These are phyloP conservation scores for Augiades crinisus DNA, from an alignment of 2,888 invertebrate species.

Conservation along the genomic window DNA sequence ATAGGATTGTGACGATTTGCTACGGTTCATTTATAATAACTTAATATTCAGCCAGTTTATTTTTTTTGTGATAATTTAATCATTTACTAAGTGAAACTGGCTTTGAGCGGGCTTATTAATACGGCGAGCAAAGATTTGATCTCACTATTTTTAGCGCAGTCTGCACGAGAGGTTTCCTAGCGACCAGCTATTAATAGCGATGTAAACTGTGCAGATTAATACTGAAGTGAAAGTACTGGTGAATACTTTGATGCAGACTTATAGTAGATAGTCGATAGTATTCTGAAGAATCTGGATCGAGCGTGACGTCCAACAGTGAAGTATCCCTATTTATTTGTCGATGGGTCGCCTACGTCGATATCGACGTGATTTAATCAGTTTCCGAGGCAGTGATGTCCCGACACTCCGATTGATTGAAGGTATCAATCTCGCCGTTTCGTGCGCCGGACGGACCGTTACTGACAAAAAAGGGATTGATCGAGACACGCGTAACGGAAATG, in stretches of 20 bases:
- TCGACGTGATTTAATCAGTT: constrained; percentile 78
- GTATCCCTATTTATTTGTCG: constrained; percentile 60
- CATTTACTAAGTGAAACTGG: constrained; percentile 13
- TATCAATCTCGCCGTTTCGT: constrained; percentile 75
- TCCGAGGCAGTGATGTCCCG: constrained; percentile 63
- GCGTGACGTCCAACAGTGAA: constrained; percentile 67
- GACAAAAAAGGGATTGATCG: constrained; percentile 75
- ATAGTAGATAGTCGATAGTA: constrained; percentile 47
- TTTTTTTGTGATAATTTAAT: constrained; percentile 21
- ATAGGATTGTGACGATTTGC: constrained; percentile 11
- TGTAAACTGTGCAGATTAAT: constrained; percentile 15
- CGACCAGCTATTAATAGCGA: constrained; percentile 9
- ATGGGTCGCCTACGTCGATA: constrained; percentile 51
- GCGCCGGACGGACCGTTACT: constrained; percentile 71
- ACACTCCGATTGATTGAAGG: constrained; percentile 71
- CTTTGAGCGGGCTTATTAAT: constrained; percentile 15
- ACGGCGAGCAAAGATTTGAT: constrained; percentile 15
- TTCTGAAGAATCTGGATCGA: constrained; percentile 57
- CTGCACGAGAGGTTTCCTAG: constrained; percentile 18
- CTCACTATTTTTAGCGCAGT: constrained; percentile 15
- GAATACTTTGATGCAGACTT: constrained; percentile 1
- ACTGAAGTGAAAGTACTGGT: constrained; percentile 16
- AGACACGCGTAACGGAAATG: constrained; percentile 75
- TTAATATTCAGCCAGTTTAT: too few relatives aligned
- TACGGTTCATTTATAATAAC: constrained; percentile 4